These are phyloP conservation scores for Microctonus brassicae DNA, from an alignment of 2,888 invertebrate genomes.

Conservation along the genomic window DNA sequence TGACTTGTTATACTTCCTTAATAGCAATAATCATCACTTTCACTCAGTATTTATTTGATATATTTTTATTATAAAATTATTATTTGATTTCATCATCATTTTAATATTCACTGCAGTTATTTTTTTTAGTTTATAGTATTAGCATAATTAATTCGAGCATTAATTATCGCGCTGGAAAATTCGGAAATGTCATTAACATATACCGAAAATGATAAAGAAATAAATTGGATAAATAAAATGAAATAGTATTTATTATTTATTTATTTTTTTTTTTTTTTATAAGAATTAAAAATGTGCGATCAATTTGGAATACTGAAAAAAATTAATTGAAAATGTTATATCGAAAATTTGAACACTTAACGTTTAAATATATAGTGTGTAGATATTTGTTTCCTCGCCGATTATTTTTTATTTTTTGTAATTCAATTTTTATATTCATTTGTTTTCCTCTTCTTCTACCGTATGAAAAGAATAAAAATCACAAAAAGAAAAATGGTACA, in stretches of 20 bases:
- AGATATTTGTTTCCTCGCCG: background rate
- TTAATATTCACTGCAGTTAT: background rate
- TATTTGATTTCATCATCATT: background rate
- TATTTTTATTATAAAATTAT: background rate
- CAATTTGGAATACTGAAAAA: no score
- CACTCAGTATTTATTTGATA: background rate
- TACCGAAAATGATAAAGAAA: constrained; percentile 18
- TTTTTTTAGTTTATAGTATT: background rate
- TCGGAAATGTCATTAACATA: constrained; percentile 21
- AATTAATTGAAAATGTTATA: no score
- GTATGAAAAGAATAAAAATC: background rate
- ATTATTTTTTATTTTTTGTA: background rate
- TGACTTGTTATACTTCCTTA: no score
- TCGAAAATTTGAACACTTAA: background rate
- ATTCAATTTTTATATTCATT: background rate
- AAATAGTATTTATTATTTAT: no score
- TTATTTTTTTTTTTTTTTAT: no score
- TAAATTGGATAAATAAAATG: no score
- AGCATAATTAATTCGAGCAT: constrained; percentile 13
- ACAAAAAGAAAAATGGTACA: background rate
- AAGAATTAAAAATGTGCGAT: background rate
- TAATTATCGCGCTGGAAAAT: constrained; percentile 21
- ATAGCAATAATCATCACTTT: background rate
- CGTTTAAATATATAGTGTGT: background rate
- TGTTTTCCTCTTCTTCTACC: background rate